Conservation (phyloP, 2,888 invertebrate species). For the Parelbella ahira region DNA sequence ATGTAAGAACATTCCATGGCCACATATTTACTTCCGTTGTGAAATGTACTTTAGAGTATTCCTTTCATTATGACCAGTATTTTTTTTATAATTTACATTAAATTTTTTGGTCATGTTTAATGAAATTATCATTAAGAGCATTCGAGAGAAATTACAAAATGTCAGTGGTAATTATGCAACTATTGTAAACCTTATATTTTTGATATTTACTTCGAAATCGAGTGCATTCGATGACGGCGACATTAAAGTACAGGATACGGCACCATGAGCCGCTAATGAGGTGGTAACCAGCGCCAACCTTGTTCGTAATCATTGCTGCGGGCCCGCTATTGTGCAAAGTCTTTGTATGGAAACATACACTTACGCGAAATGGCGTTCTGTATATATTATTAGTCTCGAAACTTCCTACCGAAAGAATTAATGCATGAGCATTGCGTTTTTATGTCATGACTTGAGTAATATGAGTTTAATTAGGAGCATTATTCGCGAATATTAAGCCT, state of each 20-base stretch:
- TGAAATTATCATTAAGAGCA: neutral
- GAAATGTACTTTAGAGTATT: too few relatives aligned
- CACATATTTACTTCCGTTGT: too few relatives aligned
- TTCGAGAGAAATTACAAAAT: neutral
- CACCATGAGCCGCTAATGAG: conserved; percentile 43
- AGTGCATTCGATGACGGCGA: conserved; percentile 21
- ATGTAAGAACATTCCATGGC: too few relatives aligned
- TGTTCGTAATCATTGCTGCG: conserved; percentile 15
- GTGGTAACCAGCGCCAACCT: conserved; percentile 10
- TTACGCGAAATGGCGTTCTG: conserved; percentile 4
- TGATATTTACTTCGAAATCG: conserved; percentile 12
- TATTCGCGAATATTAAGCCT: too few relatives aligned
- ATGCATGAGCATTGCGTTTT: too few relatives aligned
- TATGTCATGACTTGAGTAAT: too few relatives aligned
- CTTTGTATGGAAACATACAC: conserved; percentile 12
- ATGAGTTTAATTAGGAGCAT: too few relatives aligned
- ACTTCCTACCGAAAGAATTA: too few relatives aligned
- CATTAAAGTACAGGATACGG: conserved; percentile 39
- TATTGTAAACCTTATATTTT: neutral
- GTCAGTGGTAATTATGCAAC: neutral
- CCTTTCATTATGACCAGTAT: too few relatives aligned
- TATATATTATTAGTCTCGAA: too few relatives aligned
- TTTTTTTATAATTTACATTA: too few relatives aligned
- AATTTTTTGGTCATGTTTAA: too few relatives aligned
- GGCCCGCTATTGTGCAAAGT: conserved; percentile 16